Base-by-base conservation (phyloP, 1,140 invertebrate species). In the Phymorhynchus buccinoides region DNA sequence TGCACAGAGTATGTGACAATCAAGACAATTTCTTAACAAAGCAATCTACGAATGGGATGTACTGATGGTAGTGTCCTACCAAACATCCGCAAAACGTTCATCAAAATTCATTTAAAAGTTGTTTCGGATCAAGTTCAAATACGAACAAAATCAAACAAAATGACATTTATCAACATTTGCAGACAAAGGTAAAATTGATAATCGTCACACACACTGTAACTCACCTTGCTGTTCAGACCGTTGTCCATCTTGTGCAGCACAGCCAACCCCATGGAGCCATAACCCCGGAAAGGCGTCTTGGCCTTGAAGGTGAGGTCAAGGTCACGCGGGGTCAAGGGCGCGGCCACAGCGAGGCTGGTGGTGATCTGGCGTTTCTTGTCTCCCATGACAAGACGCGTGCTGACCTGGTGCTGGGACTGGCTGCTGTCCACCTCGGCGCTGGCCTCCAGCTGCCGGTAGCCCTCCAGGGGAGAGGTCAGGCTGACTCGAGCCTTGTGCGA, bases 401-500 rank as follows among this genome's bases (percentile, higher is more conserved):
- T 41, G 32, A 81, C 27, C 56, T 68, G 42, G 30, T 82, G 81
- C 52, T 86, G 80, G 6, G 68, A 75, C 32, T 48, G 27, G 81
- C 56, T 52, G 68, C 52, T 86, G 68, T 66, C 52, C 68, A 71
- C 32, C 2, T 39, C 71, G 4, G 71, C 73, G 32, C 80, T 85
- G 22, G 83, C 30, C 14, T 66, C 52, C 83, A 87, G 39, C 71
- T 86, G 35, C 48, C 71, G 32, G 16, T 90, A 48, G 14, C 39
- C 44, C 77, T 88, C 48, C 48, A 92, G 89, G n/a, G 91, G 91
- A 37, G 90, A 90, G 37, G 56, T 82, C 0, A 92, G 16, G 48
- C 86, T 85, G 0, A 93, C 30, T 7, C 71, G 81, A 9, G 84
- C 83, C 41, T 84, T 84, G 48, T 86, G 82, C 30, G 71, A 78